Evolutionary conservation across 2,113 vertebrate genomes (phyloP).

Genomic region (Probosciger aterrimus): DNA sequence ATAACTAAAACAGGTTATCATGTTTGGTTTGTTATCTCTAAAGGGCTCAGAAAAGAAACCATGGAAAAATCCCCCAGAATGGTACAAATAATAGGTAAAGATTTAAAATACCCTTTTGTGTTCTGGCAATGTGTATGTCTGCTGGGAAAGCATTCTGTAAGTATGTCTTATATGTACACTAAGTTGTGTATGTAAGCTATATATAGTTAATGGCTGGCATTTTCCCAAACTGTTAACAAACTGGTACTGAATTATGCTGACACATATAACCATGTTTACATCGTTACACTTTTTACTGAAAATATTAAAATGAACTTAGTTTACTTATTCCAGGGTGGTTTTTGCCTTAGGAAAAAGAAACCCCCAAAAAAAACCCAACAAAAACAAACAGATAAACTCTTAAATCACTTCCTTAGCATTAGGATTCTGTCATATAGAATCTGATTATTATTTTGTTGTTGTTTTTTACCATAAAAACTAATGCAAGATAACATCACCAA

Average conservation of each 20-base stretch:
- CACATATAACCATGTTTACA: not conserved
- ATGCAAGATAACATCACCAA: not conserved
- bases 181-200: not conserved
- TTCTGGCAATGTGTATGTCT: not conserved
- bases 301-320: not conserved
- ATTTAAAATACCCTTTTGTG: not conserved
- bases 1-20: not conserved
- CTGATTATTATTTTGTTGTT: not conserved
- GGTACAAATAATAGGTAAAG: not conserved
- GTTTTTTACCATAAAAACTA: not conserved
- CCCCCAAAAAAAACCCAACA: not conserved
- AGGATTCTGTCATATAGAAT: not conserved
- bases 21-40: not conserved
- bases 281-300: not conserved
- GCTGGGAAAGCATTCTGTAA: not conserved
- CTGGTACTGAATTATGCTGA: not conserved
- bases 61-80: not conserved
- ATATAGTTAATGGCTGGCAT: not conserved
- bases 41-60: not conserved
- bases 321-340: not conserved
- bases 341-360: not conserved
- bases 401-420: not conserved
- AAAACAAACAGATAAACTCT: not conserved
- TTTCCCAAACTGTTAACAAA: not conserved
- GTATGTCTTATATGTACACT: not conserved